Percentiles rank a stretch among this genome's conserved stretches.
Evolutionary conservation across 2,113 vertebrate species (phyloP).

Genomic region (Piliocolobus tephrosceles): DNA sequence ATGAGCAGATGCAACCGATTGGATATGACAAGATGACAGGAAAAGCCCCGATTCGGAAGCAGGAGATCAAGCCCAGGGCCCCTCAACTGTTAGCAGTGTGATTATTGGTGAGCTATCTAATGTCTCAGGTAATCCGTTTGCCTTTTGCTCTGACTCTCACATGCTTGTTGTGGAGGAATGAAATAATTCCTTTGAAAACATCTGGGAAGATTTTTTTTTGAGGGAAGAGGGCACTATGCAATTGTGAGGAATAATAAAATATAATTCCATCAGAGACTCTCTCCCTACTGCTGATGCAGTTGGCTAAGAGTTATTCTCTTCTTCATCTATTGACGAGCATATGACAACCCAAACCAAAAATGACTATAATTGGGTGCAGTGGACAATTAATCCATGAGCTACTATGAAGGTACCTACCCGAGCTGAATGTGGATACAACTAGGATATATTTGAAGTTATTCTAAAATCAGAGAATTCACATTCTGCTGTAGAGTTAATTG

Average conservation of each 20-base stretch:
- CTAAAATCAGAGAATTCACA: background rate
- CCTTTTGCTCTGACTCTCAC: background rate
- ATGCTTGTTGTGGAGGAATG: background rate
- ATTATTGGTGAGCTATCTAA: background rate
- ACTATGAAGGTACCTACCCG: background rate
- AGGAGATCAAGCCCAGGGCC: background rate
- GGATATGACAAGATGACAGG: background rate
- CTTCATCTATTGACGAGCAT: background rate
- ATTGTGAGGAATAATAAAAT: background rate
- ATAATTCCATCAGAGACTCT: background rate
- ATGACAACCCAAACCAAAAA: background rate
- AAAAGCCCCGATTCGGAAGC: background rate
- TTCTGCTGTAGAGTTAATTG: background rate
- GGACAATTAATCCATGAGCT: background rate
- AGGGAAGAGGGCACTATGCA: too few species aligned
- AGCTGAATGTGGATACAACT: background rate
- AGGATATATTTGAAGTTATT: background rate
- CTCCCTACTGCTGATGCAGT: too few species aligned
- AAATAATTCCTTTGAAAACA: background rate
- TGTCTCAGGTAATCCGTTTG: background rate
- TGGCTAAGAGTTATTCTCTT: background rate
- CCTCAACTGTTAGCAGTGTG: background rate
- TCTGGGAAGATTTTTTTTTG: background rate
- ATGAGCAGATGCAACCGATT: background rate
- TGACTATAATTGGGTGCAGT: background rate